A percentile compares a stretch with the other conserved stretches of the same genome.
phyloP scores from a whole-genome alignment of 37 sponge, comb jelly and placozoan species.

The Dysidea cf. avara region DNA sequence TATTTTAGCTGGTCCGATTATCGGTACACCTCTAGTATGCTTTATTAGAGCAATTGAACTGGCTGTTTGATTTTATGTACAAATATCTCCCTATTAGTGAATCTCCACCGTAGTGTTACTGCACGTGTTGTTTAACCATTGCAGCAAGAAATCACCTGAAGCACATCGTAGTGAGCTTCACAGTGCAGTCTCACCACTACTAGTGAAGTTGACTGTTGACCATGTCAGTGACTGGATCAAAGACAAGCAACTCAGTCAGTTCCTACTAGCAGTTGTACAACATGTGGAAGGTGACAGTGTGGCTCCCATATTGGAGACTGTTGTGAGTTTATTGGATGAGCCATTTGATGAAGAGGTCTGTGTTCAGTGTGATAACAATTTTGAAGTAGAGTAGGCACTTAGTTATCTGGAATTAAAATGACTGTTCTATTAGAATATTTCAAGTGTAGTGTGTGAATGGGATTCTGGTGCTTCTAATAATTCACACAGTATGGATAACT shows the following conservation, averaged over 20 bases:
- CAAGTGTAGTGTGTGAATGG: too few species aligned
- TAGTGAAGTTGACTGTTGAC: slow-evolving; percentile 47
- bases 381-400: neutral
- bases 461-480: too few species aligned
- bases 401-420: too few species aligned
- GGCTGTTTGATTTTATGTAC: too few species aligned
- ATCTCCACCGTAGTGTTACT: too few species aligned
- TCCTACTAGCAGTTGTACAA: slow-evolving; percentile 38
- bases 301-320: neutral
- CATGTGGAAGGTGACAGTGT: slow-evolving; percentile 4
- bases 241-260: slow-evolving; percentile 41
- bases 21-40: too few species aligned
- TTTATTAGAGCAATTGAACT: too few species aligned
- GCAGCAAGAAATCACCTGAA: slow-evolving; percentile 58
- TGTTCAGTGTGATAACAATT: neutral
- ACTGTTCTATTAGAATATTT: too few species aligned
- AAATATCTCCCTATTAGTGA: too few species aligned
- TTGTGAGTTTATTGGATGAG: neutral
- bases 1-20: too few species aligned
- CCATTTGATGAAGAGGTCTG: slow-evolving; percentile 1
- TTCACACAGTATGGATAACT: too few species aligned
- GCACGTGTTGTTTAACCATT: neutral
- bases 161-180: slow-evolving; percentile 50
- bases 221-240: slow-evolving; percentile 42
- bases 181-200: slow-evolving; percentile 31